Percentiles rank a stretch among this genome's conserved stretches.
phyloP scores from a whole-genome alignment of 2,113 vertebrate genomes.

The Misgurnus anguillicaudatus region DNA sequence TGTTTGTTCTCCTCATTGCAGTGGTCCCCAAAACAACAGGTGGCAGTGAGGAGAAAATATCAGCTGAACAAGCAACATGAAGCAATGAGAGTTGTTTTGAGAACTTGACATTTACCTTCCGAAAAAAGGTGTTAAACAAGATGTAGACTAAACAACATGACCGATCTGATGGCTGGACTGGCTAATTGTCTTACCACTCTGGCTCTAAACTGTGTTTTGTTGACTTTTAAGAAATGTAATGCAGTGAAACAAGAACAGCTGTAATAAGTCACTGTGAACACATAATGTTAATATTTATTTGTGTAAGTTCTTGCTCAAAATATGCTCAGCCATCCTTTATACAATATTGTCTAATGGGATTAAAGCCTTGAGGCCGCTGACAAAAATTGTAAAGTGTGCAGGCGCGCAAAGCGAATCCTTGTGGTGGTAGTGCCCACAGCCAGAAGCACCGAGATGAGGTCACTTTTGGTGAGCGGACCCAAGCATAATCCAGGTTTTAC shows the following conservation, averaged over 20 bases:
- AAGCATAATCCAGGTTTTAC: constrained; percentile 4
- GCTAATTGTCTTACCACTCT: too few species aligned
- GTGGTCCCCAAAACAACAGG: constrained; percentile 5
- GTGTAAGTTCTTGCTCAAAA: background rate
- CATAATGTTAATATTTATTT: background rate
- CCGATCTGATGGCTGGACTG: too few species aligned
- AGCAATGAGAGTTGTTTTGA: too few species aligned
- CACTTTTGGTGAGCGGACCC: background rate
- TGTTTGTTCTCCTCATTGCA: background rate
- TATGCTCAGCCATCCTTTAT: background rate
- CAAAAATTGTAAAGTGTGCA: background rate
- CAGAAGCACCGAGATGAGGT: background rate
- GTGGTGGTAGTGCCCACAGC: background rate
- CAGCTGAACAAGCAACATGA: background rate
- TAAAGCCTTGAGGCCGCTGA: background rate
- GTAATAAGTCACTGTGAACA: too few species aligned
- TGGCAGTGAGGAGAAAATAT: background rate
- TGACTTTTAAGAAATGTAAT: too few species aligned
- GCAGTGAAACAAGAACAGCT: too few species aligned
- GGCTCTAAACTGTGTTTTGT: too few species aligned
- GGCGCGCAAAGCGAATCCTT: background rate
- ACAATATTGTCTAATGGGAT: background rate
- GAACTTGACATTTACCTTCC: too few species aligned
- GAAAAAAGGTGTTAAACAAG: too few species aligned
- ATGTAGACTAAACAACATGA: too few species aligned